These are phyloP conservation scores for Drosophila repleta DNA, from an alignment of 1,140 invertebrate genomes.

Conservation along the genomic window DNA sequence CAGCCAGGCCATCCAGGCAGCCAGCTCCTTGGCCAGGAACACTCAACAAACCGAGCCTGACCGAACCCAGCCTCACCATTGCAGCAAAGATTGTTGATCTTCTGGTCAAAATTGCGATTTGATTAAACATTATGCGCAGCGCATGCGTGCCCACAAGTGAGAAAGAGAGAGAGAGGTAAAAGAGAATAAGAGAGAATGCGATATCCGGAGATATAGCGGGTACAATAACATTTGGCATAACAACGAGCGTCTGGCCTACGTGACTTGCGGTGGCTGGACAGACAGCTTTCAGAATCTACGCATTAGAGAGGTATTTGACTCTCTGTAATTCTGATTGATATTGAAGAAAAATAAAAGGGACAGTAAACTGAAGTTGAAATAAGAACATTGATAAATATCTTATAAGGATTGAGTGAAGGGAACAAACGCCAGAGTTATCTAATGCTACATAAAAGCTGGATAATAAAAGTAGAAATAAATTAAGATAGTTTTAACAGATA, in stretches of 20 bases:
- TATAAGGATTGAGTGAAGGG: neutral
- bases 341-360: neutral
- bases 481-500: too few relatives aligned
- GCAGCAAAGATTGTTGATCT: conserved; percentile 30
- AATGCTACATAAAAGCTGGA: too few relatives aligned
- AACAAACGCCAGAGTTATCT: too few relatives aligned
- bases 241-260: conserved; percentile 31
- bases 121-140: conserved; percentile 58
- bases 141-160: conserved; percentile 28
- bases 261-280: conserved; percentile 26
- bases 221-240: conserved; percentile 38
- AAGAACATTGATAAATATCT: neutral
- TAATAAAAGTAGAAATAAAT: too few relatives aligned
- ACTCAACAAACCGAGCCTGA: conserved; percentile 1
- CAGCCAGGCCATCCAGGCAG: conserved; percentile 9
- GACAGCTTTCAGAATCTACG: conserved; percentile 42
- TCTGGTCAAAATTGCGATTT: conserved; percentile 45
- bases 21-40: conserved; percentile 27
- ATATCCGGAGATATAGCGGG: neutral
- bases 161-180: conserved; percentile 2
- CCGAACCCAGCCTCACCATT: neutral
- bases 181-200: neutral
- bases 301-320: conserved; percentile 34
- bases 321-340: too few relatives aligned
- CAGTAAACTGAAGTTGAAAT: conserved; percentile 5